These are phyloP conservation scores for Stenichneumon culpator DNA, from an alignment of 2,888 invertebrate species.

Conservation along the genomic window DNA sequence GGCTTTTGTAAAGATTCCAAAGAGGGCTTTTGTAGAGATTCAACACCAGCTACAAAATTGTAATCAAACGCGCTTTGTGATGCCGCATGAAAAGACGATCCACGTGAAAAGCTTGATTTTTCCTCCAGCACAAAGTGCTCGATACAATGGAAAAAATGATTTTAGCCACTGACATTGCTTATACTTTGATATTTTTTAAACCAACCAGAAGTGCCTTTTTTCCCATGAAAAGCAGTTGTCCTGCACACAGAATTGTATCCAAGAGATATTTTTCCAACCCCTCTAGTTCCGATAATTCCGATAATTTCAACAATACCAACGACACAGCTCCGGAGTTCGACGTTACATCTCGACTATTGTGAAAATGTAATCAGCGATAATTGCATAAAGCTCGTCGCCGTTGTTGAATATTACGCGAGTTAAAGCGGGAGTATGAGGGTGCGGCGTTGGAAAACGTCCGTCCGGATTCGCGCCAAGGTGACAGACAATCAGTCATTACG, in stretches of 20 bases:
- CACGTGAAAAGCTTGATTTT: neutral
- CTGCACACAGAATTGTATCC: neutral
- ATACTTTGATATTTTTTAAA: neutral
- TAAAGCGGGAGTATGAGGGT: neutral
- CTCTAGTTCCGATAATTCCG: neutral
- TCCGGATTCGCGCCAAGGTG: constrained; percentile 30
- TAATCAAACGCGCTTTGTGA: neutral
- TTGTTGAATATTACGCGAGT: constrained; percentile 13
- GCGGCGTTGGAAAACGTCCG: constrained; percentile 10
- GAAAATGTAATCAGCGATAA: neutral
- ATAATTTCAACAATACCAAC: neutral
- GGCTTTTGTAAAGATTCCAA: neutral
- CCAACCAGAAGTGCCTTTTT: neutral
- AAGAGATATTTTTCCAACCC: neutral
- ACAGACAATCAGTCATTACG: constrained; percentile 13
- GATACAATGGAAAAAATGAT: neutral
- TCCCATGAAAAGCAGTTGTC: neutral
- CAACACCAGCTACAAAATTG: neutral
- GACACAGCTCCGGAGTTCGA: neutral
- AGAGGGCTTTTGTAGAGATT: neutral
- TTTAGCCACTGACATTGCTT: neutral
- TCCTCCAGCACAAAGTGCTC: neutral
- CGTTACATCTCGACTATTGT: neutral
- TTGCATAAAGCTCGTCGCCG: constrained; percentile 27
- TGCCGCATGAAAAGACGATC: neutral